Conservation (phyloP, 2,888 invertebrate genomes). For the Laspeyria flexula region DNA sequence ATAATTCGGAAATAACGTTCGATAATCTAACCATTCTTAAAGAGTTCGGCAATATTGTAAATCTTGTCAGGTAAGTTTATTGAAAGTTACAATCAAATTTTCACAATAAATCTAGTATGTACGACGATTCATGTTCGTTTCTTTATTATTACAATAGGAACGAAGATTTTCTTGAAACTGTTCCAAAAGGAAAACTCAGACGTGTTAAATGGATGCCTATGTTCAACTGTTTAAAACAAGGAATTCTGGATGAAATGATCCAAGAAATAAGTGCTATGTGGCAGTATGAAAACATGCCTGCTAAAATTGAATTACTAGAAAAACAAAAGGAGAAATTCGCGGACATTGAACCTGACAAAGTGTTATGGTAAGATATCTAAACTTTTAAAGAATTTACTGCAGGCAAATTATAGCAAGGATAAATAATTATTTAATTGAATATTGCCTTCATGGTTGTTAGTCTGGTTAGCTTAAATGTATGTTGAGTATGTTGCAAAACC, state of each 20-base stretch:
- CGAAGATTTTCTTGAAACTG: constrained; percentile 78
- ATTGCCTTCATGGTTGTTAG: too few relatives aligned
- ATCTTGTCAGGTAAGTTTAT: constrained; percentile 66
- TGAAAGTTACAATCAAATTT: neutral
- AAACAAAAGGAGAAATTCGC: constrained; percentile 74
- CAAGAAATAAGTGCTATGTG: constrained; percentile 77
- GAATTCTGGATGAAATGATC: constrained; percentile 73
- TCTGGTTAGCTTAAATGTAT: too few relatives aligned
- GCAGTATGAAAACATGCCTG: constrained; percentile 75
- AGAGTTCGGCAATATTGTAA: constrained; percentile 76
- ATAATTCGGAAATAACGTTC: constrained; percentile 63
- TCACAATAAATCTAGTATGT: neutral
- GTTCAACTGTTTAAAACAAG: constrained; percentile 76
- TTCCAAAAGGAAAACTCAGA: constrained; percentile 72
- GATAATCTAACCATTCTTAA: constrained; percentile 75
- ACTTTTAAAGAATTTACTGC: too few relatives aligned
- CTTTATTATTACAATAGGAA: constrained; percentile 54
- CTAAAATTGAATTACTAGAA: constrained; percentile 70
- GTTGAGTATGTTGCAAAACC: too few relatives aligned
- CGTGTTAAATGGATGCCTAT: constrained; percentile 79
- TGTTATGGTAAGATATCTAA: constrained; percentile 58
- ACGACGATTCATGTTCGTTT: neutral
- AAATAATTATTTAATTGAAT: too few relatives aligned
- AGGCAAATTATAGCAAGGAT: too few relatives aligned
- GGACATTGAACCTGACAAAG: constrained; percentile 55